phyloP scores from a whole-genome alignment of 2,797 vertebrate species.

The Acipenser transmontanus region DNA sequence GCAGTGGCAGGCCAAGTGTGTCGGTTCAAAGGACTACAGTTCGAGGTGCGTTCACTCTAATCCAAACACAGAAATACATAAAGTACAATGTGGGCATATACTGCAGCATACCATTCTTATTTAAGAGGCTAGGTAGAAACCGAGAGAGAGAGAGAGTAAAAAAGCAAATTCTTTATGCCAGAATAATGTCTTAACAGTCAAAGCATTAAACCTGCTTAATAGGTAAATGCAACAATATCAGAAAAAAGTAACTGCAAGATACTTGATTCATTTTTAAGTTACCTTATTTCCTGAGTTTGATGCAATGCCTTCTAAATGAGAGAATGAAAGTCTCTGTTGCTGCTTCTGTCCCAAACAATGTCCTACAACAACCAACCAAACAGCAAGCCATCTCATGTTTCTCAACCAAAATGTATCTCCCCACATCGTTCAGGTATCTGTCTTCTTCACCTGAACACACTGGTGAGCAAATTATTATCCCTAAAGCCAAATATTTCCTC shows the following conservation, averaged over 20 bases:
- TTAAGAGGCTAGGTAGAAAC: no score
- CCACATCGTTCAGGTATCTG: conserved; percentile 37
- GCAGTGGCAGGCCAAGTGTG: no score
- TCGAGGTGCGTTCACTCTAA: no score
- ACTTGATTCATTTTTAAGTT: conserved; percentile 21
- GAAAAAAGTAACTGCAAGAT: no score
- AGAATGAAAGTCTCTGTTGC: conserved; percentile 47
- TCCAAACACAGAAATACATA: no score
- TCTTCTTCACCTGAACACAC: conserved; percentile 31
- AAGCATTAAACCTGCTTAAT: no score
- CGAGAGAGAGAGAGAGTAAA: background rate
- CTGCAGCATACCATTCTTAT: no score
- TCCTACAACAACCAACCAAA: conserved; percentile 53
- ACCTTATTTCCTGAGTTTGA: conserved; percentile 46
- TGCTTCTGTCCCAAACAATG: conserved; percentile 48
- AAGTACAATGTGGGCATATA: no score
- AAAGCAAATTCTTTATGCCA: no score
- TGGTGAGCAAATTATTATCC: conserved; percentile 37
- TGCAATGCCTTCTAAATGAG: conserved; percentile 31
- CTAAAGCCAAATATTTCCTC: conserved; percentile 34
- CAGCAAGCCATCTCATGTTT: conserved; percentile 43
- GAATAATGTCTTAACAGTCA: background rate
- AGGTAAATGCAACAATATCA: no score
- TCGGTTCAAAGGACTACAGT: no score
- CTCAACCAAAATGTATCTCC: conserved; percentile 23